phyloP scores from a whole-genome alignment of 2,888 invertebrate genomes.

The Therioaphis trifolii region DNA sequence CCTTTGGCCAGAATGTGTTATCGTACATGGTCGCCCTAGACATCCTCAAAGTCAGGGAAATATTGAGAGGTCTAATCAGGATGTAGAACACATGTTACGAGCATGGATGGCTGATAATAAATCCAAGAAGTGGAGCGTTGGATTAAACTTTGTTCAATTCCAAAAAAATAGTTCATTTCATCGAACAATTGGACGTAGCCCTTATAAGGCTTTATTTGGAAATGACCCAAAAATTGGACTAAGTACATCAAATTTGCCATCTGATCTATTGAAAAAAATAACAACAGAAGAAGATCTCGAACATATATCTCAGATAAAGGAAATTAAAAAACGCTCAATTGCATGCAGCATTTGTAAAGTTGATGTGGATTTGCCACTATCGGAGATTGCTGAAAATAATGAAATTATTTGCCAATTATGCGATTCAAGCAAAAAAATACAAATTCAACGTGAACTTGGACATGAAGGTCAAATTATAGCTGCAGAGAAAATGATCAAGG shows the following conservation, averaged over 20 bases:
- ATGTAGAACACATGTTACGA: not conserved
- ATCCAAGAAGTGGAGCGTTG: not conserved
- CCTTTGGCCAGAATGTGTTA: slow-evolving; percentile 67
- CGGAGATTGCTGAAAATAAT: too few species aligned
- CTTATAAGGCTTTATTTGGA: not conserved
- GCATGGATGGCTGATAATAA: not conserved
- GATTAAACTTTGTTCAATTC: not conserved
- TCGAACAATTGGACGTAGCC: slow-evolving; percentile 12
- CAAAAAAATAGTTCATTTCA: slow-evolving; percentile 19
- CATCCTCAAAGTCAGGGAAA: slow-evolving; percentile 67
- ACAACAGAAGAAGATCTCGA: slow-evolving; percentile 1
- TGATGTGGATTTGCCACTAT: too few species aligned
- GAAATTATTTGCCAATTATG: too few species aligned
- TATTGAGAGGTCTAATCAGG: slow-evolving; percentile 20
- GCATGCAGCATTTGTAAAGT: too few species aligned
- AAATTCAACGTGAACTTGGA: too few species aligned
- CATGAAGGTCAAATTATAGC: too few species aligned
- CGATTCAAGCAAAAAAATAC: too few species aligned
- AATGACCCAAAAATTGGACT: too few species aligned
- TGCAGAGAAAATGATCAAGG: too few species aligned
- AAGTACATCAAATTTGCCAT: not conserved
- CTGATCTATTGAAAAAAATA: too few species aligned
- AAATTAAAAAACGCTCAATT: too few species aligned
- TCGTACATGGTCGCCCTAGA: slow-evolving; percentile 68
- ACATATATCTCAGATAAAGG: not conserved